Conservation (phyloP, 2,888 invertebrate genomes). For the Spilarctia lutea region DNA sequence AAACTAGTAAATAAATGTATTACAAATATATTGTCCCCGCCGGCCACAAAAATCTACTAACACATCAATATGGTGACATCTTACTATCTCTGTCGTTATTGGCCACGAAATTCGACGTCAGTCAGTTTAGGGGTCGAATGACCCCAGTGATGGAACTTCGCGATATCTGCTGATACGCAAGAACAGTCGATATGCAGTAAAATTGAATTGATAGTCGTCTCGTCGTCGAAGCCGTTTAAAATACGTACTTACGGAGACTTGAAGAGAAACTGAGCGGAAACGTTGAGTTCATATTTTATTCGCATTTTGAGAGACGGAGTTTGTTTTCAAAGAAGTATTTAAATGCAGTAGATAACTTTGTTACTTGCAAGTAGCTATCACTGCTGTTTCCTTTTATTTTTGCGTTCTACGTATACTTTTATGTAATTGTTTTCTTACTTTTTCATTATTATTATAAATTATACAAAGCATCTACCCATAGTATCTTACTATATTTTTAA, state of each 20-base stretch:
- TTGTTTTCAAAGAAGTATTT: neutral
- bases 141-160: slow-evolving; percentile 15
- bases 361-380: neutral
- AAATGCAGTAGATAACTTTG: neutral
- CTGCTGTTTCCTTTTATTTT: neutral
- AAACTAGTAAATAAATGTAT: neutral
- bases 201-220: slow-evolving; percentile 55
- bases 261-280: slow-evolving; percentile 5
- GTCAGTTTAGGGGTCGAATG: slow-evolving; percentile 8
- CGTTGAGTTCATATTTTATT: neutral
- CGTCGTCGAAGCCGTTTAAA: slow-evolving; percentile 41
- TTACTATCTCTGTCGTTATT: slow-evolving; percentile 23
- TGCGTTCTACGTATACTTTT: neutral
- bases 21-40: neutral
- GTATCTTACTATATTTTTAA: neutral
- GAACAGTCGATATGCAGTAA: slow-evolving; percentile 64
- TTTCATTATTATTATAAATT: neutral
- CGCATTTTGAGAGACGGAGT: neutral
- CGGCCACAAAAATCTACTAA: slow-evolving; percentile 17
- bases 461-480: neutral
- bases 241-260: slow-evolving; percentile 27
- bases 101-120: slow-evolving; percentile 20
- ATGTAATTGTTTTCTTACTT: neutral
- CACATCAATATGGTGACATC: slow-evolving; percentile 8
- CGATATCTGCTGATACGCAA: slow-evolving; percentile 52